Conservation (phyloP, 2,797 vertebrate genomes). For the Adelosebastes latens region DNA sequence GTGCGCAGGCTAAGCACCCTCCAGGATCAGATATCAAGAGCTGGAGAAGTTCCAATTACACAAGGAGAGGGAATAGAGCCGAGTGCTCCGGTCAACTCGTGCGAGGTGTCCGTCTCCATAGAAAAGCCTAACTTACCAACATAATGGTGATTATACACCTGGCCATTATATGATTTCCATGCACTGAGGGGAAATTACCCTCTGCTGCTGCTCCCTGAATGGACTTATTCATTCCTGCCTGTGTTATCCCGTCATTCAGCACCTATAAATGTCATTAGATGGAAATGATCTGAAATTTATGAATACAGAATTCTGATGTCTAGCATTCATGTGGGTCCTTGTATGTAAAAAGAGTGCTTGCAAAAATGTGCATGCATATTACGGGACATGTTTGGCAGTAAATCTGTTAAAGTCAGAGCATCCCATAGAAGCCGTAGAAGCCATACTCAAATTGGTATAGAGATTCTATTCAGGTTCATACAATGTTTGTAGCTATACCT, state of each 20-base stretch:
- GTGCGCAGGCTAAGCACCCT: background rate
- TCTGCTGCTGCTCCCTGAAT: background rate
- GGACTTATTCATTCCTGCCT: background rate
- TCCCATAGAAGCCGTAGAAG: background rate
- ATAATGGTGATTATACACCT: conserved; percentile 32
- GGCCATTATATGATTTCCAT: conserved; percentile 22
- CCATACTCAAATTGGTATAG: background rate
- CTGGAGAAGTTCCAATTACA: background rate
- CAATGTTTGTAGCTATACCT: too few species aligned
- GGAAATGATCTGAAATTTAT: background rate
- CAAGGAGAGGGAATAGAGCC: background rate
- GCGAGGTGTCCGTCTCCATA: conserved; percentile 1
- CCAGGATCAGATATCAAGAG: conserved; percentile 2
- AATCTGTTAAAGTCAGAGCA: background rate
- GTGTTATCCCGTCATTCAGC: background rate
- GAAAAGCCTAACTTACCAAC: conserved; percentile 11
- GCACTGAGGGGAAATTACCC: conserved; percentile 13
- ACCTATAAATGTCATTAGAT: conserved; percentile 5
- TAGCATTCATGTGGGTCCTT: background rate
- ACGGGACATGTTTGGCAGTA: background rate
- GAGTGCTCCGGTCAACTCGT: conserved; percentile 11
- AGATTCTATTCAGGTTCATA: background rate
- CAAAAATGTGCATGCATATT: background rate
- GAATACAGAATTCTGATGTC: background rate
- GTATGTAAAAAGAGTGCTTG: background rate